phyloP scores from a whole-genome alignment of 2,888 invertebrate species.

The Tridacna gigas region DNA sequence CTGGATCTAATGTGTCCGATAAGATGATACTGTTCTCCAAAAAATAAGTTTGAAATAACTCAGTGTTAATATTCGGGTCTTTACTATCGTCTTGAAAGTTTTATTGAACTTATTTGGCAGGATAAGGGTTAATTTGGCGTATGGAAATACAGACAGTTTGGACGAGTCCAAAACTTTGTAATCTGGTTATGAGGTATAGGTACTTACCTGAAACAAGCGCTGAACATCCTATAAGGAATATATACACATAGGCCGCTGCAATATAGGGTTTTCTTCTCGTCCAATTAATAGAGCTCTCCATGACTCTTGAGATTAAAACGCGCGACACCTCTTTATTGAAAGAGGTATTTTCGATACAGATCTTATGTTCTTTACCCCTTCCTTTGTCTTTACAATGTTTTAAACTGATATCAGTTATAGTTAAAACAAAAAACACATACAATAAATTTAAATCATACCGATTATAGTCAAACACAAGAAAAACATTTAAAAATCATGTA shows the following conservation, averaged over 20 bases:
- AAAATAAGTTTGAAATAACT: no score
- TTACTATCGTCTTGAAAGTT: no score
- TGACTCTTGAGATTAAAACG: constrained; percentile 3
- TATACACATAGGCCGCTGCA: not conserved
- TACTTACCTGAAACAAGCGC: not conserved
- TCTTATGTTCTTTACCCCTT: not conserved
- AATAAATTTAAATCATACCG: not conserved
- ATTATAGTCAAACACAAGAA: not conserved
- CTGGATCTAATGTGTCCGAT: no score
- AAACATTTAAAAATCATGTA: not conserved
- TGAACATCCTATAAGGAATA: not conserved
- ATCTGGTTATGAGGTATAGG: not conserved
- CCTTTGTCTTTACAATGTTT: not conserved
- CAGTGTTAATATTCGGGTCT: no score
- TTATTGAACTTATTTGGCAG: no score
- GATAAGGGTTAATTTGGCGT: not conserved
- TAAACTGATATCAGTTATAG: not conserved
- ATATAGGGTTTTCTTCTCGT: not conserved
- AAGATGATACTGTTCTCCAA: no score
- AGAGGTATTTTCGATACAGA: not conserved
- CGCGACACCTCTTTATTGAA: not conserved
- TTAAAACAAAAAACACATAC: not conserved
- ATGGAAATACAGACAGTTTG: not conserved
- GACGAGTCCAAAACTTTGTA: not conserved
- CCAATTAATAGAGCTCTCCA: not conserved